Evolutionary conservation across 35 echinoderm and acorn worm species (phyloP).

Genomic region (Apostichopus parvimensis): DNA sequence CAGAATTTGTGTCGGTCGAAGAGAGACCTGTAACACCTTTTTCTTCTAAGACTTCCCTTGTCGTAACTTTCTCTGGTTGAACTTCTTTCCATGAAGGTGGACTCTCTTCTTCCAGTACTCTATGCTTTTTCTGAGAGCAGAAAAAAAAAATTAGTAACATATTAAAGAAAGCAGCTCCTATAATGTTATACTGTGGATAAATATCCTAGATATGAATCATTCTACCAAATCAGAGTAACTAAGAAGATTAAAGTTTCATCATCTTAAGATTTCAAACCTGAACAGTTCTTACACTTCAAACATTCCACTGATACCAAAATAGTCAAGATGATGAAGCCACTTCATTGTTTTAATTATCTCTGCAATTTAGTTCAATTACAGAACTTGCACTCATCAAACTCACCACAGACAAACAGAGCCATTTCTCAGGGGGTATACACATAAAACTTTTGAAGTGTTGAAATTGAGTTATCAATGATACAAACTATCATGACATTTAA

Average conservation of each 20-base stretch:
- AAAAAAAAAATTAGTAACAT: not conserved
- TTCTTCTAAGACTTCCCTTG: not conserved
- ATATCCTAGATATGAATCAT: not conserved
- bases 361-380: not conserved
- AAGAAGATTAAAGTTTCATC: not conserved
- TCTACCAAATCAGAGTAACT: not conserved
- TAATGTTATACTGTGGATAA: not conserved
- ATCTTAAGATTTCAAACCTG: not conserved
- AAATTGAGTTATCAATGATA: no score
- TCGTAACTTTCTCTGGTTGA: no score
- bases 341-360: not conserved
- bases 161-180: not conserved
- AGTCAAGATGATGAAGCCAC: not conserved
- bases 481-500: no score
- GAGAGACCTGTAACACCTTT: not conserved
- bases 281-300: not conserved
- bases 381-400: not conserved
- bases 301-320: not conserved
- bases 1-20: not conserved
- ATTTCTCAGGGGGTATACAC: no score
- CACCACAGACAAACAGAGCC: no score
- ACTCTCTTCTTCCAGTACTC: not conserved
- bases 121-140: not conserved
- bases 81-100: not conserved
- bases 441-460: no score